Conservation (phyloP, 30 jellyfish, hydroid and myxozoan species). For the Pelagia noctiluca region DNA sequence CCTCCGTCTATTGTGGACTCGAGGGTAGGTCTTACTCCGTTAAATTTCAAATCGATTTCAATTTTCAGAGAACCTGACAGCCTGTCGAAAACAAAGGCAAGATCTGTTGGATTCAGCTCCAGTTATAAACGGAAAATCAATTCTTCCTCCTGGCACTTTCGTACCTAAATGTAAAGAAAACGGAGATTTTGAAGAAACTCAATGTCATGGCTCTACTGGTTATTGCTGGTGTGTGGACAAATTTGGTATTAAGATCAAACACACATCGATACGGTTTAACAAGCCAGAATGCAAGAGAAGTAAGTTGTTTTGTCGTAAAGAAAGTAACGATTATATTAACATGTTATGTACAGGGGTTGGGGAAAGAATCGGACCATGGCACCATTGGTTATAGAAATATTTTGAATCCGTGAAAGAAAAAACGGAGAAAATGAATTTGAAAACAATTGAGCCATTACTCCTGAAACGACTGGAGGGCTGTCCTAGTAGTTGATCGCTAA, state of each 20-base stretch:
- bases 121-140: slow-evolving; percentile 35
- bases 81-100: slow-evolving; percentile 34
- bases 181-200: slow-evolving; percentile 75
- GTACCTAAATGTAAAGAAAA: slow-evolving; percentile 79
- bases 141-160: slow-evolving; percentile 63
- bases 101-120: slow-evolving; percentile 41
- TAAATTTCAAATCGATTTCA: not conserved
- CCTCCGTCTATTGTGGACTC: too few species aligned
- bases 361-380: too few species aligned
- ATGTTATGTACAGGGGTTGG: too few species aligned
- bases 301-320: slow-evolving; percentile 42
- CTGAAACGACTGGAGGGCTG: too few species aligned
- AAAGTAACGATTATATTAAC: too few species aligned
- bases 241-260: slow-evolving; percentile 57
- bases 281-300: slow-evolving; percentile 67
- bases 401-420: too few species aligned
- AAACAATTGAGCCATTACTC: too few species aligned
- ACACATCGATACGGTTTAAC: slow-evolving; percentile 41
- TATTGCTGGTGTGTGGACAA: slow-evolving; percentile 93
- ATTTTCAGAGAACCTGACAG: slow-evolving; percentile 5
- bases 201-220: slow-evolving; percentile 94
- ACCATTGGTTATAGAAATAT: too few species aligned
- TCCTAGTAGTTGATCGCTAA: too few species aligned
- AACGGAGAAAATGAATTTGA: too few species aligned
- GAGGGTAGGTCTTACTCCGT: too few species aligned